Percentiles rank a stretch among this genome's conserved stretches.
phyloP scores from a whole-genome alignment of 2,113 vertebrate species.

The Indri indri region DNA sequence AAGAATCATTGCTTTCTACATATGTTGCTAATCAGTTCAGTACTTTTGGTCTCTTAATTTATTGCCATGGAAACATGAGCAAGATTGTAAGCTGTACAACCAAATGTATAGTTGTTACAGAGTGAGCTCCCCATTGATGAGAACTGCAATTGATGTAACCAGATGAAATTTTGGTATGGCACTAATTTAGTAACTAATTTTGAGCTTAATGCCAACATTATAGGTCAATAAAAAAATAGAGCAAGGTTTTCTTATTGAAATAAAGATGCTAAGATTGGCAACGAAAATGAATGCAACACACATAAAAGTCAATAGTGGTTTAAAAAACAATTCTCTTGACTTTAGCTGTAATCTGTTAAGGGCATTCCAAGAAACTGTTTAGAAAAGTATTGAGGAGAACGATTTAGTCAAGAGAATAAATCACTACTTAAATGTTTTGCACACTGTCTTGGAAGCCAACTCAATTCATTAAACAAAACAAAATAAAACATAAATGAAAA shows the following conservation, averaged over 20 bases:
- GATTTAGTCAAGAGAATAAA: background rate
- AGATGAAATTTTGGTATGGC: background rate
- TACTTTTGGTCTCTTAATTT: background rate
- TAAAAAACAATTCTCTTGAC: slow-evolving; percentile 23
- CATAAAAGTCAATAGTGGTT: background rate
- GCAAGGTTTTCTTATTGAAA: background rate
- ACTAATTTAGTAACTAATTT: background rate
- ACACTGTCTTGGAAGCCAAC: background rate
- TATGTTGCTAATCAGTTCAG: background rate
- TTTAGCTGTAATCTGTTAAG: background rate
- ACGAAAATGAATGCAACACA: background rate
- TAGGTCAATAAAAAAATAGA: background rate
- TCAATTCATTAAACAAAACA: background rate
- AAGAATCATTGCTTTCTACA: background rate
- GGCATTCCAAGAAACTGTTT: background rate
- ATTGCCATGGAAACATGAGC: background rate
- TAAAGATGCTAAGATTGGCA: background rate
- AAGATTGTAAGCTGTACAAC: background rate
- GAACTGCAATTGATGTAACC: background rate
- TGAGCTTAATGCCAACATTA: background rate
- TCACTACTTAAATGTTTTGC: background rate
- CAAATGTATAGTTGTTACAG: background rate
- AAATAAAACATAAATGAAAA: background rate
- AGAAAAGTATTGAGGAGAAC: background rate
- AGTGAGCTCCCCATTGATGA: background rate